Conservation (phyloP, 2,797 vertebrate species). For the Caiman crocodilus region DNA sequence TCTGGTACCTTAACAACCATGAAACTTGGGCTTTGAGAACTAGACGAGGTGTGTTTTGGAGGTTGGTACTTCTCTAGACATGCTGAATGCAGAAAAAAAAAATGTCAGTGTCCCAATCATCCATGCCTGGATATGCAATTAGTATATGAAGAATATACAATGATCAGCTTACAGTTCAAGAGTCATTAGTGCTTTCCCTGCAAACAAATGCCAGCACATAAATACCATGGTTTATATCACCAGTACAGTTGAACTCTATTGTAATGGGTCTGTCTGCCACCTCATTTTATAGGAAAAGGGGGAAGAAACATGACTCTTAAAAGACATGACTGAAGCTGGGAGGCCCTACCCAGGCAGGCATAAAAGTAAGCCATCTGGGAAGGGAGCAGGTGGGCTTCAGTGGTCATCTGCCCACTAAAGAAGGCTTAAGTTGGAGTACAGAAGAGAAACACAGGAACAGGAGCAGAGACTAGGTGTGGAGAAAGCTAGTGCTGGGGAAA, state of each 20-base stretch:
- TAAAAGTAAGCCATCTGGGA: no score
- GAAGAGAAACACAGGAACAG: no score
- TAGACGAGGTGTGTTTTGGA: background rate
- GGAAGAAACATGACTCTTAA: no score
- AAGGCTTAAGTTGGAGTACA: no score
- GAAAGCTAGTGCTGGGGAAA: no score
- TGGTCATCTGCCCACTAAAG: no score
- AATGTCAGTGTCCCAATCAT: background rate
- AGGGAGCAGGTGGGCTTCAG: no score
- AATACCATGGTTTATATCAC: background rate
- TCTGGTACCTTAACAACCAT: background rate
- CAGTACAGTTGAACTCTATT: background rate
- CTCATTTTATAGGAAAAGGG: no score
- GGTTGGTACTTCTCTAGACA: background rate
- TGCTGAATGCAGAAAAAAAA: background rate
- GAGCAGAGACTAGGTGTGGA: no score
- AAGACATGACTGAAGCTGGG: no score
- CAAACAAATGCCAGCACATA: background rate
- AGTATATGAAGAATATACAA: fast-evolving
- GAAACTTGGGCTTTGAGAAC: background rate
- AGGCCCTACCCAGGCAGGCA: no score
- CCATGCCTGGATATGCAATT: background rate
- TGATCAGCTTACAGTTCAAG: background rate
- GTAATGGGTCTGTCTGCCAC: no score
- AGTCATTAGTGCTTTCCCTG: background rate